Conservation (phyloP, 2,888 invertebrate genomes). For the Pristionchus mayeri region DNA sequence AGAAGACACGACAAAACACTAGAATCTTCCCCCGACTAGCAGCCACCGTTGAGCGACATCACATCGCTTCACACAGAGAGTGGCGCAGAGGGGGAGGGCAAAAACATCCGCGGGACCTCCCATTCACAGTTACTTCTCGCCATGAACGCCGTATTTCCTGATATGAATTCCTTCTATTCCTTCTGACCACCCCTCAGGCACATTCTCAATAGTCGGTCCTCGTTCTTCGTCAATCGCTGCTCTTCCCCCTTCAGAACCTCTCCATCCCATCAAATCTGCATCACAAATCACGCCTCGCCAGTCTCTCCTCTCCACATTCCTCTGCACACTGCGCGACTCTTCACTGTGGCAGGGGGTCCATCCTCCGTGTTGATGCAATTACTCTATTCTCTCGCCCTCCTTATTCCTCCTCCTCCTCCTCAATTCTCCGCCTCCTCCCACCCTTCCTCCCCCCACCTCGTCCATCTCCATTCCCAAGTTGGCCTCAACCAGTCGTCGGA, state of each 20-base stretch:
- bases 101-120: background rate
- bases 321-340: conserved; percentile 24
- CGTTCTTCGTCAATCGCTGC: background rate
- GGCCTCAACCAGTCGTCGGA: background rate
- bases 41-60: no score
- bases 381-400: conserved; percentile 44
- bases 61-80: no score
- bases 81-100: no score
- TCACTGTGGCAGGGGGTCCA: conserved; percentile 11
- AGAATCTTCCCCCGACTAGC: no score
- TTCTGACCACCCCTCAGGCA: background rate
- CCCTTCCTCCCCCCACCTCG: background rate
- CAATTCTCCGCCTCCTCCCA: background rate
- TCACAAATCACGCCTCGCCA: background rate
- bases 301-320: background rate
- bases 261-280: conserved; percentile 33
- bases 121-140: no score
- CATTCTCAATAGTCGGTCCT: background rate
- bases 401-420: background rate
- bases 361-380: conserved; percentile 51
- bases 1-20: conserved; percentile 35
- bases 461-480: background rate
- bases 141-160: no score
- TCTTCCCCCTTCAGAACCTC: conserved; percentile 15
- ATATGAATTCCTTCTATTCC: no score